Percentiles rank a stretch among this genome's conserved stretches.
phyloP scores from a whole-genome alignment of 2,113 vertebrate species.

The Lethenteron camtschaticum region DNA sequence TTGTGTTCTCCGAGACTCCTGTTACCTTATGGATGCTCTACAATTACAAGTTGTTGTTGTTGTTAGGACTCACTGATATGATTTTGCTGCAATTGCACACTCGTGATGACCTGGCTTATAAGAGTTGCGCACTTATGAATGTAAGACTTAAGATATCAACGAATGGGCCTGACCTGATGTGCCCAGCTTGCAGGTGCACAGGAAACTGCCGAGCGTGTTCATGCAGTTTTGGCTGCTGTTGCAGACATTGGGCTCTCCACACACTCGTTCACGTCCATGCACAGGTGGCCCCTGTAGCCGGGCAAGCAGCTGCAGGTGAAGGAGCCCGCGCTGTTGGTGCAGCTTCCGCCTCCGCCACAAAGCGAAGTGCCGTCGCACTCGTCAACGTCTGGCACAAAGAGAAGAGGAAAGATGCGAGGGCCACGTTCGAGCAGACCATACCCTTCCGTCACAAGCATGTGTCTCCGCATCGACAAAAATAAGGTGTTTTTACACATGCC shows the following conservation, averaged over 20 bases:
- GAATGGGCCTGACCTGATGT: too few relatives aligned
- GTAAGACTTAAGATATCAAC: too few relatives aligned
- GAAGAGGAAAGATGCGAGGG: background rate
- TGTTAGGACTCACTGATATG: too few relatives aligned
- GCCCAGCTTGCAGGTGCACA: conserved; percentile 1
- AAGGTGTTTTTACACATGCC: background rate
- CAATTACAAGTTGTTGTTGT: too few relatives aligned
- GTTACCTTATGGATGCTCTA: too few relatives aligned
- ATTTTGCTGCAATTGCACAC: too few relatives aligned
- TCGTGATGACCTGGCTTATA: too few relatives aligned
- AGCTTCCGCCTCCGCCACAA: background rate
- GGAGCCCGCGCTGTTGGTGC: background rate
- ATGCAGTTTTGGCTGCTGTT: background rate
- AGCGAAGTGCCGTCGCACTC: background rate
- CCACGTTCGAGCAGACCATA: too few relatives aligned
- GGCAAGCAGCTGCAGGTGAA: background rate
- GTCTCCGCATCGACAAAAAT: background rate
- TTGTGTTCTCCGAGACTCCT: too few relatives aligned
- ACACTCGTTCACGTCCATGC: background rate
- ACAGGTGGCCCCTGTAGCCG: background rate
- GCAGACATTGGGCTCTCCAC: background rate
- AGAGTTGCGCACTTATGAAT: too few relatives aligned
- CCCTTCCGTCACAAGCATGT: background rate
- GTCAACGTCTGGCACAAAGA: background rate
- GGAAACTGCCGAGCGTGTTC: background rate